Percentiles rank a stretch among this genome's conserved stretches.
Evolutionary conservation across 2,888 invertebrate species (phyloP).

Genomic region (Polia nebulosa): DNA sequence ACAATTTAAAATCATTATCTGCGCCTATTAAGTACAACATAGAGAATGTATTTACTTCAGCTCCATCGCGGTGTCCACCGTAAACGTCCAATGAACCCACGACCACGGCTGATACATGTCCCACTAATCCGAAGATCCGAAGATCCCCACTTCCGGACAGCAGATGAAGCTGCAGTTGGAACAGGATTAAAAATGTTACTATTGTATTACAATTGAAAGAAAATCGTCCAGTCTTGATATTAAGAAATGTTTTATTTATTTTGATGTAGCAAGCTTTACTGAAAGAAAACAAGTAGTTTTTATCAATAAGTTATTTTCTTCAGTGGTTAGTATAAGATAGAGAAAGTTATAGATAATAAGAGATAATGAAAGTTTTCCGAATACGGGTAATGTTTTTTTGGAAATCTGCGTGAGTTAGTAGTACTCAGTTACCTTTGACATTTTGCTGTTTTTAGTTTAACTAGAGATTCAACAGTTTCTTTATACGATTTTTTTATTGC

Average conservation of each 20-base stretch:
- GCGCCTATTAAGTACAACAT: not conserved
- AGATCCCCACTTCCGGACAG: constrained; percentile 37
- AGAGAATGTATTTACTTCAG: constrained; percentile 28
- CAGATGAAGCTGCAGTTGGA: not conserved
- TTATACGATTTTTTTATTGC: too few species aligned
- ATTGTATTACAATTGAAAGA: constrained; percentile 27
- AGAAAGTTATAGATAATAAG: too few species aligned
- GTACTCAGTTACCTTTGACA: too few species aligned
- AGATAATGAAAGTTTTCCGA: not conserved
- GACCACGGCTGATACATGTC: constrained; percentile 17
- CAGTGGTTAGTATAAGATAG: not conserved
- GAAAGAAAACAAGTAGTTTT: constrained; percentile 5
- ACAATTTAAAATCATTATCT: too few species aligned
- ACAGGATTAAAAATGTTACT: constrained; percentile 28
- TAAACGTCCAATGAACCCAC: not conserved
- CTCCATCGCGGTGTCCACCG: constrained; percentile 8
- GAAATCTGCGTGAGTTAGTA: too few species aligned
- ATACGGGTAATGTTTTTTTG: too few species aligned
- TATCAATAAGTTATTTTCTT: not conserved
- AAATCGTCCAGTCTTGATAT: constrained; percentile 8
- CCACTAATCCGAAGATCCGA: constrained; percentile 40
- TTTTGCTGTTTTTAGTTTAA: too few species aligned
- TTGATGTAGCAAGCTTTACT: not conserved
- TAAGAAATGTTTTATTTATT: constrained; percentile 11
- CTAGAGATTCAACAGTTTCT: too few species aligned